Conservation (phyloP, 1,140 invertebrate species). For the Xylocopa sonorina region DNA sequence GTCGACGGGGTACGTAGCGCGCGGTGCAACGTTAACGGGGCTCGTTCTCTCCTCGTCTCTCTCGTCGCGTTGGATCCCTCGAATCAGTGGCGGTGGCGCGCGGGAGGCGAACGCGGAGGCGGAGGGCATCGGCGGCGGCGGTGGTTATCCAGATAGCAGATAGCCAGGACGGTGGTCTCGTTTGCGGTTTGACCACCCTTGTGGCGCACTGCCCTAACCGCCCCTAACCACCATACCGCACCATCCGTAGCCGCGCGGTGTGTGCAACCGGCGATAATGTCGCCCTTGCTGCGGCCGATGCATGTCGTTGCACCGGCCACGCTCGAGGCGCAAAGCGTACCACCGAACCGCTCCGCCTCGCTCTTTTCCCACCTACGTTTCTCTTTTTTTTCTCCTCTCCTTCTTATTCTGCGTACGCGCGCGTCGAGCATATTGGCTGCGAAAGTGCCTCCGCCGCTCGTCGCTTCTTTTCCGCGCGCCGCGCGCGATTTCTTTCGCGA, state of each 20-base stretch:
- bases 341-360: conserved; percentile 9
- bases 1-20: background rate
- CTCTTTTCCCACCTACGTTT: background rate
- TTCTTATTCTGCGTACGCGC: too few relatives aligned
- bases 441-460: too few relatives aligned
- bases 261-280: conserved; percentile 73
- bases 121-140: conserved; percentile 56
- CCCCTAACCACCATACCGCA: conserved; percentile 74
- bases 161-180: conserved; percentile 79
- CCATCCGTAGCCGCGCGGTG: conserved; percentile 66
- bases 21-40: conserved; percentile 23
- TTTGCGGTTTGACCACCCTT: conserved; percentile 80
- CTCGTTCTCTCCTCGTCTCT: background rate
- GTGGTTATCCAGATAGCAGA: conserved; percentile 81
- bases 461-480: too few relatives aligned
- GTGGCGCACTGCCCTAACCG: conserved; percentile 76
- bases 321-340: conserved; percentile 49
- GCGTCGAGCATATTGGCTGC: too few relatives aligned
- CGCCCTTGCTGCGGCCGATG: conserved; percentile 65
- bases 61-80: background rate
- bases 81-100: conserved; percentile 52
- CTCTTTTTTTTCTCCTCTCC: background rate
- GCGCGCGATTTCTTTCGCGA: too few relatives aligned
- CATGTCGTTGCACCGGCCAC: conserved; percentile 65
- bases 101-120: conserved; percentile 43